These are phyloP conservation scores for Copsychus sechellarum DNA, from an alignment of 2,113 vertebrate genomes.

Conservation along the genomic window DNA sequence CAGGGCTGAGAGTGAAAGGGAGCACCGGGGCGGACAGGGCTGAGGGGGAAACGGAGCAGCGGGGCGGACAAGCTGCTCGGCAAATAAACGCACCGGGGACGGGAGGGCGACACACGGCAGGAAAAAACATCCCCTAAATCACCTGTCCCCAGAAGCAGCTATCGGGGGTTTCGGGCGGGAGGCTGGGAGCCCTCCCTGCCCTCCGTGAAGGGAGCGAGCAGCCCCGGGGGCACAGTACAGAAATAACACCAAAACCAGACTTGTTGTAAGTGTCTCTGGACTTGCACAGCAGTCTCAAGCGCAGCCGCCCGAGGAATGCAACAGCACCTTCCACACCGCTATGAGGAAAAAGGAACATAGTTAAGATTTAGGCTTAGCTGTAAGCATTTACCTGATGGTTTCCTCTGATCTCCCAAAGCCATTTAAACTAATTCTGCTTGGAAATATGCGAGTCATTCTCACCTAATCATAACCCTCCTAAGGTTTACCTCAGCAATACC, in stretches of 20 bases:
- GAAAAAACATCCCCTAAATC: not conserved
- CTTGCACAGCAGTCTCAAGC: not conserved
- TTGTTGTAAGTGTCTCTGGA: not conserved
- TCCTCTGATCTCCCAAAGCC: not conserved
- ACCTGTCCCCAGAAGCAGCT: not conserved
- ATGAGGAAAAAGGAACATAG: not conserved
- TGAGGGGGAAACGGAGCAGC: rapidly evolving
- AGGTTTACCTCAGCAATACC: not conserved
- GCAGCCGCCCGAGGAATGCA: not conserved
- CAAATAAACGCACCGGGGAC: rapidly evolving
- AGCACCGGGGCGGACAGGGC: rapidly evolving
- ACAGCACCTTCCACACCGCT: not conserved
- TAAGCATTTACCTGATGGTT: not conserved
- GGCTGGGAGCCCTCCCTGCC: no score
- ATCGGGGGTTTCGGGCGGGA: not conserved
- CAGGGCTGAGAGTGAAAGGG: no score
- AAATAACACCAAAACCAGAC: not conserved
- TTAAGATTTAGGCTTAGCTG: not conserved
- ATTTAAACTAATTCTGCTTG: not conserved
- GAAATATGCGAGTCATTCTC: not conserved
- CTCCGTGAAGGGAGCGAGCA: not conserved
- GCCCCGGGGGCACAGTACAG: rapidly evolving
- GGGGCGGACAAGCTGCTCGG: rapidly evolving
- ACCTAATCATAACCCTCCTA: not conserved
- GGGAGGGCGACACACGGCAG: not conserved